Evolutionary conservation across 2,797 vertebrate genomes (phyloP).

Genomic region (Clarias fuscus): DNA sequence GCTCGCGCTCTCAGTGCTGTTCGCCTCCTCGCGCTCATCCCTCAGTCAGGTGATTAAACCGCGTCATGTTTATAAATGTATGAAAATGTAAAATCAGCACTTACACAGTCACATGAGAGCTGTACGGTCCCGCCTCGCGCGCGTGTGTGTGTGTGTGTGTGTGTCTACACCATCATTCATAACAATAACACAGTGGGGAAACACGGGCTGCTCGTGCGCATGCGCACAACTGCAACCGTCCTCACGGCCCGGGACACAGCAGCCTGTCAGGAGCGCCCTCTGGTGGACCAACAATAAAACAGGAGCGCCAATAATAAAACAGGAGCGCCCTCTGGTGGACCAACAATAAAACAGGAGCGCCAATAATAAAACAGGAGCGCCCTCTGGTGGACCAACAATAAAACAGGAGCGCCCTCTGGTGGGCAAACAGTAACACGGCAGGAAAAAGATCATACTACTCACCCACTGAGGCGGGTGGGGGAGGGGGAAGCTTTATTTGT

Average conservation of each 20-base stretch:
- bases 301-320: too few species aligned
- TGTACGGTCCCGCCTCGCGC: not conserved
- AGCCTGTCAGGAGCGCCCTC: not conserved
- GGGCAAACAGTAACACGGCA: too few species aligned
- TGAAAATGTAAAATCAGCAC: not conserved
- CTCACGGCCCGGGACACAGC: not conserved
- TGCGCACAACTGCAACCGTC: not conserved
- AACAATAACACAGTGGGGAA: not conserved
- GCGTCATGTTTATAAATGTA: not conserved
- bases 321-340: too few species aligned
- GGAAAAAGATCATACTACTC: too few species aligned
- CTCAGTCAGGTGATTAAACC: not conserved
- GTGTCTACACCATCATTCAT: not conserved
- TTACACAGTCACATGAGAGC: not conserved
- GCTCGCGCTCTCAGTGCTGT: too few species aligned
- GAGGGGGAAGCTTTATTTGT: too few species aligned
- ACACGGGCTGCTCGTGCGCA: not conserved
- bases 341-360: too few species aligned
- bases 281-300: not conserved
- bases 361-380: too few species aligned
- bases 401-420: too few species aligned
- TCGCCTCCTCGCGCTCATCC: too few species aligned
- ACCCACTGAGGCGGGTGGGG: too few species aligned
- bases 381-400: too few species aligned
- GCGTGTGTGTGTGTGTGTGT: not conserved